Evolutionary conservation across 2,888 invertebrate species (phyloP).

Genomic region (Heliconius ismenius): DNA sequence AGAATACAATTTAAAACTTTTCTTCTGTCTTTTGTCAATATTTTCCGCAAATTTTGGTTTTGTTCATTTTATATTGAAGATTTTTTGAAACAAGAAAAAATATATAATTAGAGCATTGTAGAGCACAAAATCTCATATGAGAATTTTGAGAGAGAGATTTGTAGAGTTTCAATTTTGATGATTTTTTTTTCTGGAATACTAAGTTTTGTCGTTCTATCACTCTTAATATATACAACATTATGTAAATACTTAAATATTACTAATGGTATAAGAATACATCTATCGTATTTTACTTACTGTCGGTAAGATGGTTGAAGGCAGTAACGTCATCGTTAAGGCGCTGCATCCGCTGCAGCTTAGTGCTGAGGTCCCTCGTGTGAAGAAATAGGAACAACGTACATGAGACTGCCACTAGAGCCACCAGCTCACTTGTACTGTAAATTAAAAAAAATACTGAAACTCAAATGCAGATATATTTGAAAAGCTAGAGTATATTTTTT

Average conservation of each 20-base stretch:
- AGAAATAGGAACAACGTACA: slow-evolving; percentile 92
- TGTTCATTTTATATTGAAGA: too few species aligned
- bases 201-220: background rate
- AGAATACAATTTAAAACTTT: background rate
- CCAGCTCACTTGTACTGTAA: slow-evolving; percentile 90
- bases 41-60: background rate
- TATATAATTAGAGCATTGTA: too few species aligned
- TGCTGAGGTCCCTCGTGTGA: slow-evolving; percentile 91
- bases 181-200: background rate
- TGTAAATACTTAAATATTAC: too few species aligned
- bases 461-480: background rate
- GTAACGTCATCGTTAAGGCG: slow-evolving; percentile 82
- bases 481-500: background rate
- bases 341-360: slow-evolving; percentile 90
- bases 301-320: slow-evolving; percentile 74
- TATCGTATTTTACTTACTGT: slow-evolving; percentile 59
- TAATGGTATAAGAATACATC: too few species aligned
- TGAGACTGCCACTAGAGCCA: slow-evolving; percentile 90
- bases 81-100: too few species aligned
- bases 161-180: background rate
- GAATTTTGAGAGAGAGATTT: too few species aligned
- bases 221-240: too few species aligned
- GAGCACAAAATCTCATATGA: too few species aligned
- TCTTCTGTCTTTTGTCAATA: background rate
- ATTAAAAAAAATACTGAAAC: slow-evolving; percentile 36